Evolutionary conservation across 2,888 invertebrate genomes (phyloP).

Genomic region (Congeria kusceri): DNA sequence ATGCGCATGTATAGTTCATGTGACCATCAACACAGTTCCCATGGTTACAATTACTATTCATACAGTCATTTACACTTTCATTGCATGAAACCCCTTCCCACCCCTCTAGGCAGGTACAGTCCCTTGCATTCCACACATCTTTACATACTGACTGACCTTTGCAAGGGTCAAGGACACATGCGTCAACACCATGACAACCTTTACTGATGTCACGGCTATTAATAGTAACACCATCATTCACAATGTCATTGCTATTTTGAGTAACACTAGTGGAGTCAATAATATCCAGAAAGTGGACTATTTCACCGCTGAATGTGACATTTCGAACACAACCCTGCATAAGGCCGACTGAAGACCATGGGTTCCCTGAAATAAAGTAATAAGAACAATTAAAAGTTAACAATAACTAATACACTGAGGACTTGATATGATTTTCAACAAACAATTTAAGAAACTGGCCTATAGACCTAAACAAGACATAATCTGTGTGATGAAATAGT

Average conservation of each 20-base stretch:
- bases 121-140: constrained; percentile 77
- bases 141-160: constrained; percentile 74
- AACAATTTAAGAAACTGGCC: too few species aligned
- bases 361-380: constrained; percentile 68
- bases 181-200: constrained; percentile 77
- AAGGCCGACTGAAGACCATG: constrained; percentile 67
- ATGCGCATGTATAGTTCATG: constrained; percentile 70
- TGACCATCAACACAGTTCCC: constrained; percentile 75
- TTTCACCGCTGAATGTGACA: constrained; percentile 72
- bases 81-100: constrained; percentile 79
- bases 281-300: constrained; percentile 54
- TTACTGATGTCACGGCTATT: constrained; percentile 46
- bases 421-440: too few species aligned
- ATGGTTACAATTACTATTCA: constrained; percentile 64
- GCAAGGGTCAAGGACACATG: constrained; percentile 77
- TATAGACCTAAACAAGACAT: too few species aligned
- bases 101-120: constrained; percentile 78
- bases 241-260: background rate
- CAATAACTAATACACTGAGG: too few species aligned
- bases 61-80: constrained; percentile 76
- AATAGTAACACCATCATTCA: constrained; percentile 52
- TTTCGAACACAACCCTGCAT: constrained; percentile 80
- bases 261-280: background rate
- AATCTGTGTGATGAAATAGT: too few species aligned
- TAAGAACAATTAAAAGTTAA: too few species aligned